Conservation (phyloP, 2,113 vertebrate genomes). For the Diglossa brunneiventris region DNA sequence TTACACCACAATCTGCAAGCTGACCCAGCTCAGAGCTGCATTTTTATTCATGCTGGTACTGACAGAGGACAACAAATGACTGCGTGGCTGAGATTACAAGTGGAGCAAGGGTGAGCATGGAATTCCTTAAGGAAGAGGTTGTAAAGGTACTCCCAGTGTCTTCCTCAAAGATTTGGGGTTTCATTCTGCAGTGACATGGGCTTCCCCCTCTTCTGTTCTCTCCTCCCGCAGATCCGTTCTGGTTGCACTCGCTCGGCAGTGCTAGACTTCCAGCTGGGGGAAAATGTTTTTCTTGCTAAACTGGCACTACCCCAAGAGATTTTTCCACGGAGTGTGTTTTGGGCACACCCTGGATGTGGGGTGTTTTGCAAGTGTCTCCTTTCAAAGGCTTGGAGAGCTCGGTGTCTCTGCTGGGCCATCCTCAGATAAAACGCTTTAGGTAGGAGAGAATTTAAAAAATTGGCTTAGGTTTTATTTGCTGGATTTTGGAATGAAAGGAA, state of each 20-base stretch:
- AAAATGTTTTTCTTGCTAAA: constrained; percentile 53
- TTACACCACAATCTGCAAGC: background rate
- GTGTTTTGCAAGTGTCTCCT: constrained; percentile 22
- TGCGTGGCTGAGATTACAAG: background rate
- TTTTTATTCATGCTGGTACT: background rate
- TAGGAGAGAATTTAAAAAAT: background rate
- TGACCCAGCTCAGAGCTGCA: background rate
- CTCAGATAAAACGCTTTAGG: background rate
- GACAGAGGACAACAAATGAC: background rate
- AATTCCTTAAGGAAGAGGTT: background rate
- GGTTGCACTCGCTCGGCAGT: background rate
- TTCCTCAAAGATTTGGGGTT: background rate
- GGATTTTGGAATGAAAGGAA: background rate
- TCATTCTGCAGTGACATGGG: background rate
- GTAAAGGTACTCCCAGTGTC: background rate
- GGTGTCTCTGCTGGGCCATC: background rate
- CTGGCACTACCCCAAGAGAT: constrained; percentile 24
- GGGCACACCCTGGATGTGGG: constrained; percentile 37
- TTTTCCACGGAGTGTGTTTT: constrained; percentile 54
- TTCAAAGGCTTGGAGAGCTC: constrained; percentile 6
- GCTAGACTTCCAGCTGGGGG: constrained; percentile 35
- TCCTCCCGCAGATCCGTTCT: background rate
- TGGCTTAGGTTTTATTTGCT: background rate
- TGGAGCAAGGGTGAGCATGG: accelerated
- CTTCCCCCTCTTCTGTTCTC: background rate